Percentiles rank a stretch among this genome's conserved stretches.
phyloP scores from a whole-genome alignment of 1,140 invertebrate genomes.

The Anastatus disparis region DNA sequence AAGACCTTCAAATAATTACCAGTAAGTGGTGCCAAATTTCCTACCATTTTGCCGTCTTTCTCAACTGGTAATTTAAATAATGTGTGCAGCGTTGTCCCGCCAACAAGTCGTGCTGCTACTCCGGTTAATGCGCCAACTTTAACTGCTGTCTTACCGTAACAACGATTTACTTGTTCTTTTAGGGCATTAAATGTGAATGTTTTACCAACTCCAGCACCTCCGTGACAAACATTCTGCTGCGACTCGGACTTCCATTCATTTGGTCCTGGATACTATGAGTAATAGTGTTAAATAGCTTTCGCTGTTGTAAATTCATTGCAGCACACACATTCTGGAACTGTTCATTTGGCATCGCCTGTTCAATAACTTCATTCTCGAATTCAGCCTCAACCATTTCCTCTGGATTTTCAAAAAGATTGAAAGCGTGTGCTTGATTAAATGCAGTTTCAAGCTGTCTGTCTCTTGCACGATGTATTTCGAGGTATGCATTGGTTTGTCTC shows the following conservation, averaged over 20 bases:
- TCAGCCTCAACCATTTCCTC: neutral
- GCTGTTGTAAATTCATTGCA: neutral
- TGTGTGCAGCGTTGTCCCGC: conserved; percentile 50
- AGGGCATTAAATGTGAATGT: conserved; percentile 54
- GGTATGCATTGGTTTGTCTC: conserved; percentile 7
- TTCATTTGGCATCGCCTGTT: neutral
- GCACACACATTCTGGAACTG: neutral
- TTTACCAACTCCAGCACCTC: conserved; percentile 54
- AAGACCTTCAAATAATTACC: conserved; percentile 55
- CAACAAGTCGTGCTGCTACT: conserved; percentile 52
- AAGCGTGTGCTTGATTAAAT: neutral
- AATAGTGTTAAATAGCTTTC: neutral
- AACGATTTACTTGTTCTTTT: conserved; percentile 51
- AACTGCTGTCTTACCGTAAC: conserved; percentile 51
- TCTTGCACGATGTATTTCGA: conserved; percentile 1
- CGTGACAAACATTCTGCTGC: conserved; percentile 2
- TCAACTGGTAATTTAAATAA: conserved; percentile 55
- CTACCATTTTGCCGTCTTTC: conserved; percentile 51
- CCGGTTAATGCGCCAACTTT: conserved; percentile 55
- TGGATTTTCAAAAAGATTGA: neutral
- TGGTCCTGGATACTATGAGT: neutral
- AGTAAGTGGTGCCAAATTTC: conserved; percentile 50
- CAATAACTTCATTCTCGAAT: neutral
- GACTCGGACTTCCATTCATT: neutral
- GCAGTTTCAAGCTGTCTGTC: neutral